Conservation (phyloP, 2,888 invertebrate genomes). For the Aplocera efformata region DNA sequence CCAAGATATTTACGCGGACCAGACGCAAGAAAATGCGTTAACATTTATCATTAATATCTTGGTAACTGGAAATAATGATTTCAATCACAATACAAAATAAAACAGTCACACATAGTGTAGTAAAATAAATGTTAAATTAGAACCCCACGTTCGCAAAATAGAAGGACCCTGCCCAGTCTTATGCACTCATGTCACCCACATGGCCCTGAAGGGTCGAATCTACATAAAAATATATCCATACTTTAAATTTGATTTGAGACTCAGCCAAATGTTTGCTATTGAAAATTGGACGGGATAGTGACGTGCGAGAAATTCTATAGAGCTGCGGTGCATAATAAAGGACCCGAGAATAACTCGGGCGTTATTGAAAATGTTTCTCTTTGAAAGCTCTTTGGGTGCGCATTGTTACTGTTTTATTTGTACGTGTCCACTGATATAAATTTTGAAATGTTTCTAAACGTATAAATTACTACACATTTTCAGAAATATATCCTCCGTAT, state of each 20-base stretch:
- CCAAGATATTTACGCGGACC: too few species aligned
- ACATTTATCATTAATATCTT: too few species aligned
- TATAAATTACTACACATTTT: too few species aligned
- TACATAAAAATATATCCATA: slow-evolving; percentile 74
- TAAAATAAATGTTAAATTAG: slow-evolving; percentile 50
- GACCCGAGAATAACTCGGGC: slow-evolving; percentile 16
- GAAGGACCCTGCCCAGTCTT: slow-evolving; percentile 40
- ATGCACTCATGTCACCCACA: slow-evolving; percentile 61
- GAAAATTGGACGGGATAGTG: slow-evolving; percentile 70
- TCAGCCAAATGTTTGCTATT: slow-evolving; percentile 78
- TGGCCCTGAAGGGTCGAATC: slow-evolving; percentile 60
- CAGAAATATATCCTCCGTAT: too few species aligned
- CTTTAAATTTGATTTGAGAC: slow-evolving; percentile 77
- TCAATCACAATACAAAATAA: too few species aligned
- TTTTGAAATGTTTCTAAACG: too few species aligned
- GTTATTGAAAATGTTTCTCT: slow-evolving; percentile 39
- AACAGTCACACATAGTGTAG: too few species aligned
- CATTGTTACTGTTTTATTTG: slow-evolving; percentile 17
- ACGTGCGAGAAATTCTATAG: slow-evolving; percentile 73
- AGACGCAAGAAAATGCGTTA: too few species aligned
- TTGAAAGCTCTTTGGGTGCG: slow-evolving; percentile 21
- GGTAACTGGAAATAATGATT: too few species aligned
- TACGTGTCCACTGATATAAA: slow-evolving; percentile 27
- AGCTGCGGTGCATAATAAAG: slow-evolving; percentile 53
- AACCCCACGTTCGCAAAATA: slow-evolving; percentile 45